A percentile compares a stretch with the other conserved stretches of the same genome.
phyloP scores from a whole-genome alignment of 2,113 vertebrate genomes.

The Hippocampus abdominalis region DNA sequence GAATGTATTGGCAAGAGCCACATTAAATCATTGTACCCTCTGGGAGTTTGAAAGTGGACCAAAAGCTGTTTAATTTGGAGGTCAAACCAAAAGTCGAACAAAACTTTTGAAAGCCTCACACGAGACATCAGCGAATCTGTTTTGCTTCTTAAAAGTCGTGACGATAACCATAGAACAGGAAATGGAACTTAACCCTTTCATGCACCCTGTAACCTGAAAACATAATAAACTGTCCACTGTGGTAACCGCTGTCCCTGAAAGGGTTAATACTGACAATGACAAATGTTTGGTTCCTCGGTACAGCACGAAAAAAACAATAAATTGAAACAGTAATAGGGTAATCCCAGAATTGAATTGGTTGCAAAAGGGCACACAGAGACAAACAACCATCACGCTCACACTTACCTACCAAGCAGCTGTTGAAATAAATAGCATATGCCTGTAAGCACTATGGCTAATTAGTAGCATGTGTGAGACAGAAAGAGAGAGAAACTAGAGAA shows the following conservation, averaged over 20 bases:
- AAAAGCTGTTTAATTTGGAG: neutral
- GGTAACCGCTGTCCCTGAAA: neutral
- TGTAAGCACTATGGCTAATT: neutral
- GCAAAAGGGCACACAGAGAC: too few relatives aligned
- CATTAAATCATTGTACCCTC: neutral
- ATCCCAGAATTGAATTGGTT: too few relatives aligned
- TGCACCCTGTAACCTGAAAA: too few relatives aligned
- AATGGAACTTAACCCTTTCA: neutral
- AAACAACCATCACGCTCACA: too few relatives aligned
- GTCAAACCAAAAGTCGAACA: neutral
- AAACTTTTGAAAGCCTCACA: neutral
- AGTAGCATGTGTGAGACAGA: neutral
- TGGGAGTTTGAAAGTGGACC: neutral
- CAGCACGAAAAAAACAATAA: neutral
- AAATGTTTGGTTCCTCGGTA: neutral
- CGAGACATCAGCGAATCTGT: neutral
- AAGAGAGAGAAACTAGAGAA: too few relatives aligned
- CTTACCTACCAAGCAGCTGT: neutral
- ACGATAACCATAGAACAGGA: neutral
- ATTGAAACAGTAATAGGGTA: neutral
- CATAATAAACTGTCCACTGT: too few relatives aligned
- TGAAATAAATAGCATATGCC: neutral
- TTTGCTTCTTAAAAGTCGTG: neutral
- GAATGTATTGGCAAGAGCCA: constrained; percentile 38
- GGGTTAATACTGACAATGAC: too few relatives aligned